Base-by-base conservation (phyloP, 2,888 invertebrate genomes). In the Actias luna region DNA sequence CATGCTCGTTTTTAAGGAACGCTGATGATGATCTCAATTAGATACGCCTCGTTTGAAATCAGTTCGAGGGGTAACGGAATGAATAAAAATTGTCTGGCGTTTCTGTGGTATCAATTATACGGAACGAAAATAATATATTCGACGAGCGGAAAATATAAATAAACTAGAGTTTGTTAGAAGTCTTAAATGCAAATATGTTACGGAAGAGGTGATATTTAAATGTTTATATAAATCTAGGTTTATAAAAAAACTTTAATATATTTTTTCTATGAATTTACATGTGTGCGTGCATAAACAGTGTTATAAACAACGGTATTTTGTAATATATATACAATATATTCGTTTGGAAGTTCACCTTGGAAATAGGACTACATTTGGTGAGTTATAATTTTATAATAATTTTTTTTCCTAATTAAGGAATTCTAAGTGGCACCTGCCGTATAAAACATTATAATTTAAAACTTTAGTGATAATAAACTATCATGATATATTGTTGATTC, bases 11-110 rank as follows among this genome's bases (percentile, higher is more conserved):
- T 76, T 79, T 71, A 78, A 80, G 84, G 78, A 83, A 84, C 82
- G 77, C 80, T 87, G 86, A 91, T 88, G 82, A 91, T 91, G 91
- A 80, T 83, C 76, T 76, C 87, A 85, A 91, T 92, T 91, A 88
- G 89, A 84, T 79, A 80, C 85, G 88, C 81, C 81, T 79, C 80
- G 85, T 86, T 87, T 80, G 73, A 79, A 82, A 84, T 87, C 78
- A 79, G 75, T 81, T 77, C 78, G 79, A 87, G 87, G 89, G 87
- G 85, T 80, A 79, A 79, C 80, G 84, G 79, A 75, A 88, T 88
- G 87, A 86, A 85, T 87, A 86, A 89, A 86, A 87, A 84, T 82
- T 78, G 73, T 69, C 73, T 73, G 72, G 80, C 80, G 74, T 78
- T 83, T 84, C 84, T 79, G 81, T 82, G 82, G 73, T 80, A 74